Evolutionary conservation across 2,888 invertebrate genomes (phyloP).

Genomic region (Spicauda simplicius): DNA sequence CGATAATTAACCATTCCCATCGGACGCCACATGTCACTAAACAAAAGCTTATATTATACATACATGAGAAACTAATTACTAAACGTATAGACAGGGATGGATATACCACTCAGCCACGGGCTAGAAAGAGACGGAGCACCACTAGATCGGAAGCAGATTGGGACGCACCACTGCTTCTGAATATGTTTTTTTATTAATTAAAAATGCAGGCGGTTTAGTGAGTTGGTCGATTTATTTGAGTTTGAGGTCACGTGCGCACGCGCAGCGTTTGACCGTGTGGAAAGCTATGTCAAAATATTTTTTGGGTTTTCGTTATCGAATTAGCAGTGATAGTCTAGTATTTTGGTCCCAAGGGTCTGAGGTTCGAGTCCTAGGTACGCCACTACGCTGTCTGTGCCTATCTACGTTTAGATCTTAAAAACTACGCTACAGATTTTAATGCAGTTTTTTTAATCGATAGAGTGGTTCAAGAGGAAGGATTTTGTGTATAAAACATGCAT

Average conservation of each 20-base stretch:
- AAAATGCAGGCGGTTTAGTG: conserved; percentile 74
- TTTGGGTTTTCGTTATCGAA: too few species aligned
- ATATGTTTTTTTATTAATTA: conserved; percentile 76
- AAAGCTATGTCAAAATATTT: not conserved
- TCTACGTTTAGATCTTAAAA: too few species aligned
- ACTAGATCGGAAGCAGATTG: conserved; percentile 80
- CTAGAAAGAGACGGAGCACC: conserved; percentile 51
- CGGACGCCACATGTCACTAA: conserved; percentile 79
- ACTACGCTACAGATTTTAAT: too few species aligned
- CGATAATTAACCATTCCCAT: conserved; percentile 71
- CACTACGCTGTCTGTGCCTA: too few species aligned
- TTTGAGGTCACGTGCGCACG: conserved; percentile 49
- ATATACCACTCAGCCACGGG: conserved; percentile 36
- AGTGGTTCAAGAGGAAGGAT: too few species aligned
- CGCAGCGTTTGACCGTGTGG: conserved; percentile 12
- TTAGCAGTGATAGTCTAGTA: too few species aligned
- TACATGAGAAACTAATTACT: conserved; percentile 82
- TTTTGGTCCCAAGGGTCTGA: too few species aligned
- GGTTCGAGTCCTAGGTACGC: too few species aligned
- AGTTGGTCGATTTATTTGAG: conserved; percentile 68
- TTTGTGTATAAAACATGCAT: too few species aligned
- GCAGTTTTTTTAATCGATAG: too few species aligned
- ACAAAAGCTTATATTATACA: conserved; percentile 71
- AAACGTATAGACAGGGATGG: conserved; percentile 53
- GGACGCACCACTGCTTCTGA: conserved; percentile 78